phyloP scores from a whole-genome alignment of 1,140 invertebrate species.

The Papilio helenus region DNA sequence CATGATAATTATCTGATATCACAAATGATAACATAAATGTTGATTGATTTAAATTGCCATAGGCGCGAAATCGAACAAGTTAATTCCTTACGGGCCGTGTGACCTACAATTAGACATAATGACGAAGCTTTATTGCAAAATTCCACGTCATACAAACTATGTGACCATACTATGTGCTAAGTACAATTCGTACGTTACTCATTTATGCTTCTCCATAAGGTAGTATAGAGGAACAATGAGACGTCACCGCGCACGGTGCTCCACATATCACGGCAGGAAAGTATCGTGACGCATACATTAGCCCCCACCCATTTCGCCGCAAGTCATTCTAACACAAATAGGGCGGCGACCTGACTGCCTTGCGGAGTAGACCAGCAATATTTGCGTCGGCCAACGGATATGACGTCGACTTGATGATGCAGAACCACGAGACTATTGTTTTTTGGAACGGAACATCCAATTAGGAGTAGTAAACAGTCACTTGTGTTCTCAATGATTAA shows the following conservation, averaged over 20 bases:
- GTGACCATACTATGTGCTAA: not conserved
- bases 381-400: conserved; percentile 1
- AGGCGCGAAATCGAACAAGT: not conserved
- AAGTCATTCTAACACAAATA: conserved; percentile 25
- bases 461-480: conserved; percentile 4
- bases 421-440: not conserved
- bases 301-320: conserved; percentile 19
- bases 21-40: not conserved
- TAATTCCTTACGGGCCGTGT: not conserved
- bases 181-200: not conserved
- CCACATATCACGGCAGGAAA: conserved; percentile 30
- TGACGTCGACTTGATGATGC: conserved; percentile 19
- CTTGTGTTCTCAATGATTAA: conserved; percentile 8
- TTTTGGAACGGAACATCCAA: conserved; percentile 16
- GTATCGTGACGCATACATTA: conserved; percentile 37
- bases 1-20: not conserved
- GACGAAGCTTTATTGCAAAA: conserved; percentile 10
- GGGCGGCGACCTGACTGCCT: conserved; percentile 7
- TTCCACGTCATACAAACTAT: conserved; percentile 4
- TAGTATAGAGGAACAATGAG: conserved; percentile 29
- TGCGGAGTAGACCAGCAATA: not conserved
- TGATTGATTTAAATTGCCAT: not conserved
- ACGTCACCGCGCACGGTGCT: conserved; percentile 29
- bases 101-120: not conserved
- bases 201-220: conserved; percentile 22